phyloP scores from a whole-genome alignment of 2,113 vertebrate species.

The Leptodactylus fuscus region DNA sequence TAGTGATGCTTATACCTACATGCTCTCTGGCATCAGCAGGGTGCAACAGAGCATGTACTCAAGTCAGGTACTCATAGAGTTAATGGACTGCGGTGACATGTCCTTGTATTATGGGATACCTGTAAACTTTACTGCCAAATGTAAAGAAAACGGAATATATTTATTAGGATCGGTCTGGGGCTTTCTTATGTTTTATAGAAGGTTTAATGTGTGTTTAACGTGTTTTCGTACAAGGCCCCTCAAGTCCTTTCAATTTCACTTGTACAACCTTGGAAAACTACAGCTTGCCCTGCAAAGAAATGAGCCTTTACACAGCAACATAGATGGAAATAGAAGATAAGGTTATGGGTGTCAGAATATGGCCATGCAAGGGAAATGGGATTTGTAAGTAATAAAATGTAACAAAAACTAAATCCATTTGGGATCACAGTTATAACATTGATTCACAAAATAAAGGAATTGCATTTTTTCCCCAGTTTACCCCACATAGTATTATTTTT shows the following conservation, averaged over 20 bases:
- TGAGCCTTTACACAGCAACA: too few species aligned
- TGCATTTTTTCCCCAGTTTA: too few species aligned
- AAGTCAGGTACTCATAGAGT: not conserved
- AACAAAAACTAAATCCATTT: too few species aligned
- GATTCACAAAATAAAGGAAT: too few species aligned
- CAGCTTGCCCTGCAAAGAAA: too few species aligned
- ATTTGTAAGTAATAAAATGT: too few species aligned
- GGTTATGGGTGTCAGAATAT: too few species aligned
- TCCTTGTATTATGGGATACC: not conserved
- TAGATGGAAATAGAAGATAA: too few species aligned
- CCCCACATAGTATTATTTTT: too few species aligned
- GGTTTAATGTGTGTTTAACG: not conserved
- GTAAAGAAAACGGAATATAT: not conserved
- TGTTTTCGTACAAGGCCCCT: not conserved
- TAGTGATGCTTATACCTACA: not conserved
- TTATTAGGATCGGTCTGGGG: not conserved
- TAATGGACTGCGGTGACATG: not conserved
- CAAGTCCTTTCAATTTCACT: not conserved
- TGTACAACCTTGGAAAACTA: not conserved
- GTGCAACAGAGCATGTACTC: not conserved
- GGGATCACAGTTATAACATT: too few species aligned
- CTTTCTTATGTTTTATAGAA: slow-evolving; percentile 1
- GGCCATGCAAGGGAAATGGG: too few species aligned
- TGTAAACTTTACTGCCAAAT: slow-evolving; percentile 29
- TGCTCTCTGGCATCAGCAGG: not conserved